Percentiles rank a stretch among this genome's conserved stretches.
These are phyloP conservation scores for Crotophaga sulcirostris DNA, from an alignment of 2,113 vertebrate species.

Conservation along the genomic window DNA sequence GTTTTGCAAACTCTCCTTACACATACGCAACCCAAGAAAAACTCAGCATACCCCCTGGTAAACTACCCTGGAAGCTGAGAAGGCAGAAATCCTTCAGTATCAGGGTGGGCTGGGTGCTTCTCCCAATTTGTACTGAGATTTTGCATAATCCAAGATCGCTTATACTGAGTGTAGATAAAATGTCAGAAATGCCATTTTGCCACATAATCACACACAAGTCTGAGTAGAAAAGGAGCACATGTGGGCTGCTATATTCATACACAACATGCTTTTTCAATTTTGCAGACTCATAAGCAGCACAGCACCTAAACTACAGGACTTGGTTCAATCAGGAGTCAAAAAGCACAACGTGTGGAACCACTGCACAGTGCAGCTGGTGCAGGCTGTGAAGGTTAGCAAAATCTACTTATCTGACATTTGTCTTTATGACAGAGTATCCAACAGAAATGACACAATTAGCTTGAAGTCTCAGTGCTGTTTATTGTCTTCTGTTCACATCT, in stretches of 20 bases:
- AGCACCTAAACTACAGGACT: constrained; percentile 54
- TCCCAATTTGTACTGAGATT: background rate
- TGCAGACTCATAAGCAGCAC: constrained; percentile 66
- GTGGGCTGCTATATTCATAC: background rate
- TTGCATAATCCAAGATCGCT: background rate
- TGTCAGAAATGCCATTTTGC: background rate
- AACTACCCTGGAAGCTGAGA: background rate
- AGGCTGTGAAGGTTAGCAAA: constrained; percentile 73
- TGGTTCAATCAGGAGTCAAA: constrained; percentile 64
- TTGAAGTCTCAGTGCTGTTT: background rate
- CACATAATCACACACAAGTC: background rate
- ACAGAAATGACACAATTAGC: background rate
- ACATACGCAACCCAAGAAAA: background rate
- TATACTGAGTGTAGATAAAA: background rate
- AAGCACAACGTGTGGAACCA: constrained; percentile 71
- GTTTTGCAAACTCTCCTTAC: background rate
- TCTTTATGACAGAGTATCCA: background rate
- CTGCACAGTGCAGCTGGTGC: constrained; percentile 68
- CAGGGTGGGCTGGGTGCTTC: background rate
- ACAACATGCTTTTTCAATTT: background rate
- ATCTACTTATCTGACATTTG: background rate
- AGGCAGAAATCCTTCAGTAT: background rate
- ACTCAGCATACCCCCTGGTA: background rate
- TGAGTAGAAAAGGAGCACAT: background rate
- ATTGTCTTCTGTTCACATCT: background rate